Conservation (phyloP, 2,797 vertebrate genomes). For the Megaceryle alcyon region DNA sequence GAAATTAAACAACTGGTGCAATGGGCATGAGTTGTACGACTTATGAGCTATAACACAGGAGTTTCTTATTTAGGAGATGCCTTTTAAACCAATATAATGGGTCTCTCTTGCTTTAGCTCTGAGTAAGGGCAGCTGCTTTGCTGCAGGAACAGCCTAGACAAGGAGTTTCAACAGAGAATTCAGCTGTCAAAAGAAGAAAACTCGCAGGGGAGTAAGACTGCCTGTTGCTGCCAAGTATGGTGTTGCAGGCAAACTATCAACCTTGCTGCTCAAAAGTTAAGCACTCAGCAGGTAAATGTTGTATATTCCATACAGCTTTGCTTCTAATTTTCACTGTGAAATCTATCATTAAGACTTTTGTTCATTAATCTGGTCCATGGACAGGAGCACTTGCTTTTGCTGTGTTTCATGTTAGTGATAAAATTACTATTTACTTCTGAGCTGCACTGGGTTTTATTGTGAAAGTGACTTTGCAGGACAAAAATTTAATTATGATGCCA, state of each 20-base stretch:
- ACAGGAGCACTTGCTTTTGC: neutral
- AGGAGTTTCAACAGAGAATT: neutral
- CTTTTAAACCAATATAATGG: neutral
- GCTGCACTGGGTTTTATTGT: neutral
- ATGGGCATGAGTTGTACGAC: neutral
- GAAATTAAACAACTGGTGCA: neutral
- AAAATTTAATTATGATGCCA: neutral
- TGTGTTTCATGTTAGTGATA: neutral
- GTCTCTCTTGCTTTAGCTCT: neutral
- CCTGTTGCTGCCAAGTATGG: neutral
- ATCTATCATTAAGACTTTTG: neutral
- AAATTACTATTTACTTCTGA: neutral
- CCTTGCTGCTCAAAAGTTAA: neutral
- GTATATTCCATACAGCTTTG: neutral
- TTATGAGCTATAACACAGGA: neutral
- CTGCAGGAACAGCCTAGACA: neutral
- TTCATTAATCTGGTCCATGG: neutral
- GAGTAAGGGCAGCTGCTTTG: neutral
- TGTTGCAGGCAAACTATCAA: neutral
- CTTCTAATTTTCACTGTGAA: neutral
- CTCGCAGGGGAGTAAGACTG: neutral
- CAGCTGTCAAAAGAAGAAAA: neutral
- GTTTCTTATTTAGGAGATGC: neutral
- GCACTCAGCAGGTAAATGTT: neutral
- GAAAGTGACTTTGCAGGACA: neutral